Percentiles rank a stretch among this genome's conserved stretches.
phyloP scores from a whole-genome alignment of 2,888 invertebrate species.

The Adelphocoris suturalis region DNA sequence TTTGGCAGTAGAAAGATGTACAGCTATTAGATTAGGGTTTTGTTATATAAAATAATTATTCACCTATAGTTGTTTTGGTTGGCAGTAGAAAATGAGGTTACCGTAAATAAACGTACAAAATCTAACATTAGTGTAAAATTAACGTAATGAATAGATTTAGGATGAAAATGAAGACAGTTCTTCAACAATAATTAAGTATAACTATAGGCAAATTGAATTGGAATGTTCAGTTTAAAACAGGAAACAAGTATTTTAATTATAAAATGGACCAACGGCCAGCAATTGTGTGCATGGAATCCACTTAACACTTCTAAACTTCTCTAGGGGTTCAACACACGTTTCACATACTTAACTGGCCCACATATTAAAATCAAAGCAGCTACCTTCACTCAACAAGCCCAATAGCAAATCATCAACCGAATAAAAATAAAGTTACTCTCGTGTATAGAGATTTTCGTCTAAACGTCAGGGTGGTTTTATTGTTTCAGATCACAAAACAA shows the following conservation, averaged over 20 bases:
- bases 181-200: too few species aligned
- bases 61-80: too few species aligned
- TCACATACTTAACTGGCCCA: slow-evolving; percentile 8
- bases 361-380: slow-evolving; percentile 27
- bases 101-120: too few species aligned
- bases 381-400: slow-evolving; percentile 18
- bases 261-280: neutral
- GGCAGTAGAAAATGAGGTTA: too few species aligned
- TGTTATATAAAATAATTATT: too few species aligned
- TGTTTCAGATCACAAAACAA: neutral
- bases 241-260: neutral
- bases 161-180: too few species aligned
- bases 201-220: neutral
- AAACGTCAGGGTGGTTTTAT: neutral
- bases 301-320: neutral
- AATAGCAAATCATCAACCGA: slow-evolving; percentile 6
- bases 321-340: slow-evolving; percentile 17
- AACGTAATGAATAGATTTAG: too few species aligned
- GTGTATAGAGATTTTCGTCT: neutral
- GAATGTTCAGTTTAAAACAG: neutral
- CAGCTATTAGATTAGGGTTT: neutral
- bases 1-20: neutral
- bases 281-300: slow-evolving; percentile 15
- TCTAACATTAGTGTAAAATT: too few species aligned
- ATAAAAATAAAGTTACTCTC: neutral